Percentiles rank a stretch among this genome's conserved stretches.
Conservation (phyloP, 2,888 invertebrate species). For the Mesorhabditis sp. region DNA sequence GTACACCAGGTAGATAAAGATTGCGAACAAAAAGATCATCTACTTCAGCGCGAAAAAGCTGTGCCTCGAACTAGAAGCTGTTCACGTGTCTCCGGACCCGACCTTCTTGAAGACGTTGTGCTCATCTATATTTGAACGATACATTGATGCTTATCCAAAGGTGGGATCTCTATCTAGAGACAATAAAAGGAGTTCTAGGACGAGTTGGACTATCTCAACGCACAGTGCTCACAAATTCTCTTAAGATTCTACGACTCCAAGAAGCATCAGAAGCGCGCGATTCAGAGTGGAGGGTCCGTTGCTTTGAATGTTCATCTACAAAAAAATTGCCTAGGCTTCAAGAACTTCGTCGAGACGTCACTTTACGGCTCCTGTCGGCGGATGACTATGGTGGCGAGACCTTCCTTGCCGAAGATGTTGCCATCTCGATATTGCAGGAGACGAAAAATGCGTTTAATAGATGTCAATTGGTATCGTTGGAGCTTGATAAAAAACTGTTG, state of each 20-base stretch:
- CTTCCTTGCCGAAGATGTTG: constrained; percentile 88
- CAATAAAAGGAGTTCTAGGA: constrained; percentile 26
- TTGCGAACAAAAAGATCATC: constrained; percentile 2
- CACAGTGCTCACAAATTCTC: constrained; percentile 73
- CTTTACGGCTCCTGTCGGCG: constrained; percentile 86
- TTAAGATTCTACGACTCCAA: constrained; percentile 84
- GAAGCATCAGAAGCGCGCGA: constrained; percentile 88
- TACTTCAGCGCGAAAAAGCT: constrained; percentile 71
- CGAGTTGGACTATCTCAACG: constrained; percentile 76
- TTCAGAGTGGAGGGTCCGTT: constrained; percentile 74
- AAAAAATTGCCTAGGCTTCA: constrained; percentile 69
- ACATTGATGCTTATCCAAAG: constrained; percentile 55
- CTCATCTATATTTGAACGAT: constrained; percentile 76
- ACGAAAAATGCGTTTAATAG: constrained; percentile 76
- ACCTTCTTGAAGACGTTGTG: constrained; percentile 75
- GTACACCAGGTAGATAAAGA: constrained; percentile 74
- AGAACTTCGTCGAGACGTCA: constrained; percentile 85
- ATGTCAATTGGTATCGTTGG: constrained; percentile 14
- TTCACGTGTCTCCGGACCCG: constrained; percentile 77
- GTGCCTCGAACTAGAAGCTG: constrained; percentile 71
- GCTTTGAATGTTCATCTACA: neutral
- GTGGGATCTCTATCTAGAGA: constrained; percentile 7
- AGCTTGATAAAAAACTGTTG: too few relatives aligned
- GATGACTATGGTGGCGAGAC: constrained; percentile 94
- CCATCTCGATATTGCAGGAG: constrained; percentile 78